phyloP scores from a whole-genome alignment of 2,888 invertebrate species.

The Rhorus exstirpatorius region DNA sequence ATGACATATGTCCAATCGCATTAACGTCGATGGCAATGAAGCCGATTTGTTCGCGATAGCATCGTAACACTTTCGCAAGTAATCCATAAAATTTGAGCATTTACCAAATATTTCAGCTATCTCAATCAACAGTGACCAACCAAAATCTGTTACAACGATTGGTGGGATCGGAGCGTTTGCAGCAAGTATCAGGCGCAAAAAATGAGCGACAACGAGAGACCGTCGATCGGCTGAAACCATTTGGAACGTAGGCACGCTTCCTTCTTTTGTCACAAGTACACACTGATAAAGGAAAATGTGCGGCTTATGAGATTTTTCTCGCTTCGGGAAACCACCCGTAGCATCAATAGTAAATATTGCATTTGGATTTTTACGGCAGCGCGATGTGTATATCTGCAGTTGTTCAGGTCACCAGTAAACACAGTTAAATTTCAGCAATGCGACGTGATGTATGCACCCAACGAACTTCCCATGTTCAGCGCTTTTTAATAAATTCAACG shows the following conservation, averaged over 20 bases:
- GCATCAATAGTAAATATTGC: no score
- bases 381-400: neutral
- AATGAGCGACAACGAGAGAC: conserved; percentile 27
- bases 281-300: no score
- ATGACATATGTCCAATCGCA: conserved; percentile 42
- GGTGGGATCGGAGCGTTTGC: conserved; percentile 29
- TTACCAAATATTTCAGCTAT: conserved; percentile 49
- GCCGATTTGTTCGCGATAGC: neutral
- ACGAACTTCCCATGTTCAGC: conserved; percentile 36
- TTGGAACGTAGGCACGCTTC: no score
- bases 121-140: conserved; percentile 53
- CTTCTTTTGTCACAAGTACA: no score
- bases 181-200: conserved; percentile 44
- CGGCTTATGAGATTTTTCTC: no score
- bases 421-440: conserved; percentile 32
- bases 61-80: conserved; percentile 47
- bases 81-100: conserved; percentile 37
- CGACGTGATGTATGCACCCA: conserved; percentile 41
- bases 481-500: conserved; percentile 41
- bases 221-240: no score
- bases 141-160: conserved; percentile 57
- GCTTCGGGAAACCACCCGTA: no score
- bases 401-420: conserved; percentile 55
- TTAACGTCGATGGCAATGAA: conserved; percentile 39
- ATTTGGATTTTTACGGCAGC: neutral